Percentiles rank a stretch among this genome's conserved stretches.
Evolutionary conservation across 2,888 invertebrate species (phyloP).

Genomic region (Andrena hattorfiana): DNA sequence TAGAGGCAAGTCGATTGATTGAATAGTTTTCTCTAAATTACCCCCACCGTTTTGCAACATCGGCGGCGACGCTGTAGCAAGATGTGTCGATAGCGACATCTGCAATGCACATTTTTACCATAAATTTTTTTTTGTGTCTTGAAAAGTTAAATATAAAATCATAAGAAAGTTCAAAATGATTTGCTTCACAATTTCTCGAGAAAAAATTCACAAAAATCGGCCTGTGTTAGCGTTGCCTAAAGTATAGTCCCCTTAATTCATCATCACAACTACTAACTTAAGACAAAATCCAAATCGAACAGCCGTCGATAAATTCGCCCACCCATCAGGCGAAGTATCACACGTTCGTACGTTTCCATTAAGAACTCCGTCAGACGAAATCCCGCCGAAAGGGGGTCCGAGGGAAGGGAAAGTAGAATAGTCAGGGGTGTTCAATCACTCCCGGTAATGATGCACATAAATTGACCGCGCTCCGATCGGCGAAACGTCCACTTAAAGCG

Average conservation of each 20-base stretch:
- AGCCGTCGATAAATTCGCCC: neutral
- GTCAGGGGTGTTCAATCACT: conserved; percentile 29
- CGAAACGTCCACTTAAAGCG: conserved; percentile 45
- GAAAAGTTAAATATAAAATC: too few species aligned
- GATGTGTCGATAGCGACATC: too few species aligned
- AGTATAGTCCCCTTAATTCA: neutral
- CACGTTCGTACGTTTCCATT: conserved; percentile 17
- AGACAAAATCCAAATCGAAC: neutral
- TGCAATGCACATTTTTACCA: too few species aligned
- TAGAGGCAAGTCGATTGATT: too few species aligned
- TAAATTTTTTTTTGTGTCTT: too few species aligned
- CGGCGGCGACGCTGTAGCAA: too few species aligned
- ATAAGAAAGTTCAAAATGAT: too few species aligned
- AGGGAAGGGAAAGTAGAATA: neutral
- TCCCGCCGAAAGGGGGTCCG: neutral
- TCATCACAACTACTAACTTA: conserved; percentile 6
- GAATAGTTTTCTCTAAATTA: too few species aligned
- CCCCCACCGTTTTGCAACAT: too few species aligned
- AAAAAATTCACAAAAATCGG: too few species aligned
- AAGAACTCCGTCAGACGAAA: conserved; percentile 7
- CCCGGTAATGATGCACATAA: conserved; percentile 25
- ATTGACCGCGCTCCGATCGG: conserved; percentile 20
- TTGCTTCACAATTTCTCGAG: too few species aligned
- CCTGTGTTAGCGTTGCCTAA: too few species aligned
- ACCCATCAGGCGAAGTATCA: neutral